These are phyloP conservation scores for Epinephelus cyanopodus DNA, from an alignment of 2,113 vertebrate species.

Conservation along the genomic window DNA sequence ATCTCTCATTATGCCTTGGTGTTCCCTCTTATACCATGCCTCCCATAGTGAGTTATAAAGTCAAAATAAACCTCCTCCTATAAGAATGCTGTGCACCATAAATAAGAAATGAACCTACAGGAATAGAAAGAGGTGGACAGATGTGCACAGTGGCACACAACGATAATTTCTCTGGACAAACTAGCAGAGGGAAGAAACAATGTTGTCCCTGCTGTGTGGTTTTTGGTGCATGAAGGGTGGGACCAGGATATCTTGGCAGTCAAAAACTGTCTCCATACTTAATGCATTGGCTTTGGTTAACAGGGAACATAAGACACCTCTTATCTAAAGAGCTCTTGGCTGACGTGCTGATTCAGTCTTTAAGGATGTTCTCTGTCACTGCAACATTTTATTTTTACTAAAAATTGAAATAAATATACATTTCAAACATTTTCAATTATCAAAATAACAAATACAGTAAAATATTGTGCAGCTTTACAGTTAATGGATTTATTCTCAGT, in stretches of 20 bases:
- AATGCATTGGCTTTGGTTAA: neutral
- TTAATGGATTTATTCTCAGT: neutral
- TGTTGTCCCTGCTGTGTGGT: neutral
- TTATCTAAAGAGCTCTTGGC: neutral
- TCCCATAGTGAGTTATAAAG: neutral
- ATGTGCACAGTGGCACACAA: constrained; percentile 2
- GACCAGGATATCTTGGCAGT: neutral
- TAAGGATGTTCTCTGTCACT: too few species aligned
- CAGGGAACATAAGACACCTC: neutral
- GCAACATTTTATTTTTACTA: neutral
- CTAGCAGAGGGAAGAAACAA: neutral
- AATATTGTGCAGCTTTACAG: neutral
- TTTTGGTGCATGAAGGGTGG: neutral
- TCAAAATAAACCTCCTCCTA: constrained; percentile 1
- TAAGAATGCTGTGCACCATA: neutral
- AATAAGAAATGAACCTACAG: constrained; percentile 26
- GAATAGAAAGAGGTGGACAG: constrained; percentile 16
- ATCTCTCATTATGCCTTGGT: neutral
- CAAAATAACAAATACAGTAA: too few species aligned
- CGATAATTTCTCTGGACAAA: neutral
- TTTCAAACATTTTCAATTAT: too few species aligned
- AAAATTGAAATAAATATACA: neutral
- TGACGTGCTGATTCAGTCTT: neutral
- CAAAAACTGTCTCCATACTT: neutral
- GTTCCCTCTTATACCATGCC: neutral